A percentile compares a stretch with the other conserved stretches of the same genome.
These are phyloP conservation scores for Oenanthe oenanthe DNA, from an alignment of 2,113 vertebrate species.

Conservation along the genomic window DNA sequence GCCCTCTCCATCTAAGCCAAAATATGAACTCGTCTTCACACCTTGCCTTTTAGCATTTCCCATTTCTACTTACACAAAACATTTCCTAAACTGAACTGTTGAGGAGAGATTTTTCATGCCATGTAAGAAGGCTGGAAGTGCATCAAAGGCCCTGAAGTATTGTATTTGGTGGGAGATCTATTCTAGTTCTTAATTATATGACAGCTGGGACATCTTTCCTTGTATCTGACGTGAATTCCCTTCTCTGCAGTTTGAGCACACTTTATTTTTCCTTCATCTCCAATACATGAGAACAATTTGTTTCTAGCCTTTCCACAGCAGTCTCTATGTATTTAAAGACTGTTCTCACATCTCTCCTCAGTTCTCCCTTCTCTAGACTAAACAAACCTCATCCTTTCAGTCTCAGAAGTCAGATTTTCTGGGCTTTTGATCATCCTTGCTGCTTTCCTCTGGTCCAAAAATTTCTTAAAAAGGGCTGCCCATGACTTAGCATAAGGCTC, in stretches of 20 bases:
- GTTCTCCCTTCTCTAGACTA: neutral
- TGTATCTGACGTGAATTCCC: neutral
- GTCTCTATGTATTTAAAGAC: neutral
- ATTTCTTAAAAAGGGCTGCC: neutral
- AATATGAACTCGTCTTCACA: neutral
- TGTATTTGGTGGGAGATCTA: neutral
- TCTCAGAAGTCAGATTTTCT: neutral
- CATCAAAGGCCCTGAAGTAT: neutral
- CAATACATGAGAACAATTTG: neutral
- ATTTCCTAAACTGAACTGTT: neutral
- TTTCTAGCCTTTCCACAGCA: neutral
- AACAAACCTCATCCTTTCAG: neutral
- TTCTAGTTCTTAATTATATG: neutral
- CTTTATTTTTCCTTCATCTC: neutral
- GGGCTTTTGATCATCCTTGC: neutral
- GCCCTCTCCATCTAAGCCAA: neutral
- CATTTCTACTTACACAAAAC: neutral
- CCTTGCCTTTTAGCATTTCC: neutral
- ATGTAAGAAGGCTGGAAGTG: neutral
- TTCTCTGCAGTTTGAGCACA: neutral
- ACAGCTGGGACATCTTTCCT: neutral
- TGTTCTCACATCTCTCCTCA: neutral
- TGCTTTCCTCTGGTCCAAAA: neutral
- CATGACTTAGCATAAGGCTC: neutral
- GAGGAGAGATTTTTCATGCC: neutral